A percentile compares a stretch with the other conserved stretches of the same genome.
Evolutionary conservation across 2,888 invertebrate species (phyloP).

Genomic region (Leptinotarsa peninsularis): DNA sequence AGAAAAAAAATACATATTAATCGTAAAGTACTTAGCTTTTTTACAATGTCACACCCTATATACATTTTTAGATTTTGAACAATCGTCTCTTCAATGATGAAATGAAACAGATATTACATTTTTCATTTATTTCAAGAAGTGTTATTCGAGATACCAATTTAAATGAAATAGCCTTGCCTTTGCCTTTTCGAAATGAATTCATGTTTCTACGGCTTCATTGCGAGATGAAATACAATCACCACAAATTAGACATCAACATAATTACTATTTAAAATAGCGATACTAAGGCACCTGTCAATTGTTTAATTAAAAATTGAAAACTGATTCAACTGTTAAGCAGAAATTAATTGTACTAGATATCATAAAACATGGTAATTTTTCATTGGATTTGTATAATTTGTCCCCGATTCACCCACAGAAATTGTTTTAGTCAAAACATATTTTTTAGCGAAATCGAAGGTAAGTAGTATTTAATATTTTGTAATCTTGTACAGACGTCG

Average conservation of each 20-base stretch:
- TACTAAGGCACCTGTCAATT: constrained; percentile 11
- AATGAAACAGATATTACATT: too few relatives aligned
- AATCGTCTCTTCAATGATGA: too few relatives aligned
- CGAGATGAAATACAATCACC: background rate
- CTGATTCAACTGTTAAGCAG: background rate
- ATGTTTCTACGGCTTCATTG: background rate
- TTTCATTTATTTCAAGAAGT: too few relatives aligned
- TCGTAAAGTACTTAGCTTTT: too few relatives aligned
- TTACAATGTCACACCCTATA: too few relatives aligned
- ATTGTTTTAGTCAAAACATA: background rate
- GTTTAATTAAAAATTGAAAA: background rate
- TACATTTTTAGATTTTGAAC: too few relatives aligned
- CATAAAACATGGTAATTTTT: background rate
- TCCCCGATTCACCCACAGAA: background rate
- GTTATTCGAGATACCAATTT: too few relatives aligned
- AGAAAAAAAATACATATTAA: too few relatives aligned
- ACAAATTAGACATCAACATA: constrained; percentile 1
- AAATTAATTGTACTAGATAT: background rate
- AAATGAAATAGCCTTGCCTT: too few relatives aligned
- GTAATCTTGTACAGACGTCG: background rate
- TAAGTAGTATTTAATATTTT: background rate
- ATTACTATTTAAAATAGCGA: background rate
- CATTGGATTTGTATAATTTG: background rate
- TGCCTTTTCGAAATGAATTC: background rate
- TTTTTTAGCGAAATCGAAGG: background rate